phyloP scores from a whole-genome alignment of 2,113 vertebrate genomes.

The Caretta caretta region DNA sequence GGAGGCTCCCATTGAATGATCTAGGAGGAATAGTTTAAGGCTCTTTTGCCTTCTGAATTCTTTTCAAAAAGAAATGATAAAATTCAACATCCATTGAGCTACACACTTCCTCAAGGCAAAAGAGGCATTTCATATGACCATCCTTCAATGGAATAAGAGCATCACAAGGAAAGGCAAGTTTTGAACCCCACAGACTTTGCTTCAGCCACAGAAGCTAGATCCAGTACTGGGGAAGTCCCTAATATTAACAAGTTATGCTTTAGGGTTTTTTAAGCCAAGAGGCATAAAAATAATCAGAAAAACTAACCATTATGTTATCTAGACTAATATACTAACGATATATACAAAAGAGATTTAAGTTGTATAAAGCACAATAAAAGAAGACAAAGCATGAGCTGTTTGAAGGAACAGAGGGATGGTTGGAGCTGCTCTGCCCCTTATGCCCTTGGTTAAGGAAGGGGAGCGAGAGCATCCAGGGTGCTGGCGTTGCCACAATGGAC shows the following conservation, averaged over 20 bases:
- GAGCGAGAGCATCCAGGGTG: background rate
- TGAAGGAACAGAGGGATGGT: background rate
- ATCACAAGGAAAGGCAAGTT: background rate
- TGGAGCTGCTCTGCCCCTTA: background rate
- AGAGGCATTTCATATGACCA: background rate
- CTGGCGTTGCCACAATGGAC: background rate
- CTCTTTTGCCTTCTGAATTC: conserved; percentile 9
- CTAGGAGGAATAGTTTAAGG: background rate
- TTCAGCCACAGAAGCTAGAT: background rate
- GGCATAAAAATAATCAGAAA: background rate
- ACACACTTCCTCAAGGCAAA: background rate
- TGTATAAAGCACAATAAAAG: background rate
- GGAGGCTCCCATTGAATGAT: conserved; percentile 5
- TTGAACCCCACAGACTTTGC: background rate
- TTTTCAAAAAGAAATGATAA: background rate
- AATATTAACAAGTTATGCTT: background rate
- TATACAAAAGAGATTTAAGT: background rate
- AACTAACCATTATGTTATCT: background rate
- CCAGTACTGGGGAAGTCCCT: accelerated
- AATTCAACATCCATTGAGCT: background rate
- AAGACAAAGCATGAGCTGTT: background rate
- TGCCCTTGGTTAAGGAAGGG: background rate
- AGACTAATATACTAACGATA: background rate
- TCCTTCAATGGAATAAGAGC: background rate
- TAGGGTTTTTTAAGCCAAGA: background rate